A percentile compares a stretch with the other conserved stretches of the same genome.
phyloP scores from a whole-genome alignment of 1,140 invertebrate species.

The Monomorium pharaonis region DNA sequence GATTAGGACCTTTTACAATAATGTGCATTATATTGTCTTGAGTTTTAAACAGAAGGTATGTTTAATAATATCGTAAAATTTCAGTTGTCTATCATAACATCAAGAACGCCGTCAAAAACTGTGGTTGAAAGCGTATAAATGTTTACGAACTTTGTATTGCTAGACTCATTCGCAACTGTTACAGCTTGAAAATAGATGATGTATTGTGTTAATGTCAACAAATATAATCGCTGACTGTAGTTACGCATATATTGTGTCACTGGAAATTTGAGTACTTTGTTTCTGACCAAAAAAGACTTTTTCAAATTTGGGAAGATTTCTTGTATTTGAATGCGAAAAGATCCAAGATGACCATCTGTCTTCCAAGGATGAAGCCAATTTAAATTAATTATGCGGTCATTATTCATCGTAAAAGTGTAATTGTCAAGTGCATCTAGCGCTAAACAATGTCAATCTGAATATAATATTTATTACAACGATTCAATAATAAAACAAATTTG shows the following conservation, averaged over 20 bases:
- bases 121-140: constrained; percentile 29
- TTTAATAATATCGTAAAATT: constrained; percentile 60
- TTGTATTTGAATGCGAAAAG: constrained; percentile 42
- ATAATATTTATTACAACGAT: too few relatives aligned
- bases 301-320: constrained; percentile 38
- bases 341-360: constrained; percentile 32
- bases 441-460: background rate
- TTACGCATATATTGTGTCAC: constrained; percentile 17
- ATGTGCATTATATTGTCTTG: constrained; percentile 53
- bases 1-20: constrained; percentile 60
- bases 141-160: background rate
- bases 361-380: constrained; percentile 70
- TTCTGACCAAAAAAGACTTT: background rate
- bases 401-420: background rate
- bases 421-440: constrained; percentile 31
- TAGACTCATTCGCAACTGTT: background rate
- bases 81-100: background rate
- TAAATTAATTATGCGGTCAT: constrained; percentile 40
- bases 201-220: constrained; percentile 66
- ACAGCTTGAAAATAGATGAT: constrained; percentile 54
- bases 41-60: constrained; percentile 68
- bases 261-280: background rate
- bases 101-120: constrained; percentile 44
- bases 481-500: background rate
- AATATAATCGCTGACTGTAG: constrained; percentile 50